These are phyloP conservation scores for Melitaea athalia DNA, from an alignment of 2,888 invertebrate genomes.

Conservation along the genomic window DNA sequence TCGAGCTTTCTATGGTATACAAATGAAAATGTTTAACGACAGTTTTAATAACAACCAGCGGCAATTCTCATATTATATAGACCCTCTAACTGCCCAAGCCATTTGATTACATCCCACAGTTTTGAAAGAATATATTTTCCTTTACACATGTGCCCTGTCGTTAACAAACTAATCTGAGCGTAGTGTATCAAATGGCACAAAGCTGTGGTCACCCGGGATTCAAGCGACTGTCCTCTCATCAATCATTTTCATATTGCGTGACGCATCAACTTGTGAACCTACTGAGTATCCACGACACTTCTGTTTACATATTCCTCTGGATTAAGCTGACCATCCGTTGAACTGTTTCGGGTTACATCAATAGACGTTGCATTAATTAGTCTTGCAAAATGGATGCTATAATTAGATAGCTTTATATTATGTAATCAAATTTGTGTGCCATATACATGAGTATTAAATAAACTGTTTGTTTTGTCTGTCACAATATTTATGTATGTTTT, in stretches of 20 bases:
- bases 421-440: too few relatives aligned
- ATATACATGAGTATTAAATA: too few relatives aligned
- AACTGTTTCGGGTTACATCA: slow-evolving; percentile 24
- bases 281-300: slow-evolving; percentile 50
- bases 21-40: too few relatives aligned
- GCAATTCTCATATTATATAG: neutral
- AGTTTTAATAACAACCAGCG: neutral
- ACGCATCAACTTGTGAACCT: slow-evolving; percentile 58
- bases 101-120: slow-evolving; percentile 6
- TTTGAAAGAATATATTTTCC: slow-evolving; percentile 15
- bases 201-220: slow-evolving; percentile 38
- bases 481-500: too few relatives aligned
- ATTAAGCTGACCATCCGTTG: slow-evolving; percentile 43
- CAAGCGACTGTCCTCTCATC: slow-evolving; percentile 40
- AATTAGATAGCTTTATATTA: neutral
- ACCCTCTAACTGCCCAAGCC: neutral
- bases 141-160: slow-evolving; percentile 11
- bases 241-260: slow-evolving; percentile 75
- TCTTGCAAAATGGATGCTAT: neutral
- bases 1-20: too few relatives aligned
- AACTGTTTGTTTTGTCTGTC: too few relatives aligned
- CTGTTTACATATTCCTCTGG: slow-evolving; percentile 55
- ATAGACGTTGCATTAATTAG: slow-evolving; percentile 16
- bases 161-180: slow-evolving; percentile 27
- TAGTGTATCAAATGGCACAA: slow-evolving; percentile 28